These are phyloP conservation scores for Balearica regulorum DNA, from an alignment of 2,797 vertebrate species.

Conservation along the genomic window DNA sequence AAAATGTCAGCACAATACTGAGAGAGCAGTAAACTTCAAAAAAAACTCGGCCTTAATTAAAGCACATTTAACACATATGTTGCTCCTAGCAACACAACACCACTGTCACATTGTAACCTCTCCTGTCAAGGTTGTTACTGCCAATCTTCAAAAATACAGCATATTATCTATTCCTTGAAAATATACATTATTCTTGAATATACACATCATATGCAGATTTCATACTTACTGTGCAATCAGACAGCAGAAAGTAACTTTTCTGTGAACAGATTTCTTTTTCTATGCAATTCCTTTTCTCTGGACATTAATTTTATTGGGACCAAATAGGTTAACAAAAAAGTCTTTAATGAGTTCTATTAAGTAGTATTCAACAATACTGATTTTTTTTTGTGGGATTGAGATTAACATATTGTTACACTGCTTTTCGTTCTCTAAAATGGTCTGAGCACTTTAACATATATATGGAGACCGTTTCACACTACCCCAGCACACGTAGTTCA, in stretches of 20 bases:
- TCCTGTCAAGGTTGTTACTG: not conserved
- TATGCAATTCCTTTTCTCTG: not conserved
- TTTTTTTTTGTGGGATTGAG: not conserved
- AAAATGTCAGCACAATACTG: not conserved
- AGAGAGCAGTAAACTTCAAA: not conserved
- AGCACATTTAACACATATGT: not conserved
- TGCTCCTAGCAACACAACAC: not conserved
- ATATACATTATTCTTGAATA: not conserved
- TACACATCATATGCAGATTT: not conserved
- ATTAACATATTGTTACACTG: not conserved
- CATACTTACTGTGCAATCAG: not conserved
- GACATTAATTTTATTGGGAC: not conserved
- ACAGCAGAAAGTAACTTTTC: not conserved
- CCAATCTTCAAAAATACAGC: not conserved
- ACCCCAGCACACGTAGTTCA: not conserved
- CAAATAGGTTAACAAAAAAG: not conserved
- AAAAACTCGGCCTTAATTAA: not conserved
- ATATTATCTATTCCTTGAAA: not conserved
- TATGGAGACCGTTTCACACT: not conserved
- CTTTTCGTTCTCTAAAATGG: not conserved
- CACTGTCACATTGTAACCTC: not conserved
- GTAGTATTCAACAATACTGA: not conserved
- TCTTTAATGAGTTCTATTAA: not conserved
- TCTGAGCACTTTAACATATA: not conserved
- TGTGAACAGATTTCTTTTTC: not conserved